Percentiles rank a stretch among this genome's conserved stretches.
These are phyloP conservation scores for Eucera pruinosa DNA, from an alignment of 2,888 invertebrate species.

Conservation along the genomic window DNA sequence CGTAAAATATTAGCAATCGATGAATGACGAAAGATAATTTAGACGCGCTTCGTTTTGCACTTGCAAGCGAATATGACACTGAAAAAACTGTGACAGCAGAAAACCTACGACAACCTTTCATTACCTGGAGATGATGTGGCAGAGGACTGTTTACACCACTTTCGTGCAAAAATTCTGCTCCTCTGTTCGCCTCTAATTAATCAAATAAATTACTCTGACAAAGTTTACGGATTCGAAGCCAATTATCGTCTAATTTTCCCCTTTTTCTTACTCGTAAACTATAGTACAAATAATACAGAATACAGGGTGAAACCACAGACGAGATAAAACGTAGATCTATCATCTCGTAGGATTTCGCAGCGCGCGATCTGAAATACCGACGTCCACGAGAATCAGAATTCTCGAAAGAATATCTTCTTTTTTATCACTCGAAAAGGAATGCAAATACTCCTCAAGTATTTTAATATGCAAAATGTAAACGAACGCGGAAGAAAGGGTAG, in stretches of 20 bases:
- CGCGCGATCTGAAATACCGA: too few species aligned
- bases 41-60: background rate
- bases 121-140: background rate
- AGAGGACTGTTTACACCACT: background rate
- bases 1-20: background rate
- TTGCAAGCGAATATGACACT: background rate
- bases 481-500: too few species aligned
- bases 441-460: too few species aligned
- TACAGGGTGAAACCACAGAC: too few species aligned
- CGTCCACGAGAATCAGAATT: too few species aligned
- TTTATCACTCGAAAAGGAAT: too few species aligned
- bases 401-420: too few species aligned
- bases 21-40: background rate
- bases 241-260: constrained; percentile 4
- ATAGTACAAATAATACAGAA: background rate
- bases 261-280: background rate
- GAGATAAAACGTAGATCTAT: too few species aligned
- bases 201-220: background rate
- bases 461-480: too few species aligned
- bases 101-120: background rate
- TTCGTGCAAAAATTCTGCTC: background rate
- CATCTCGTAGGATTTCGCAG: too few species aligned
- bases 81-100: background rate
- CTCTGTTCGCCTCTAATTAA: background rate
- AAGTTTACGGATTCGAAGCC: background rate